Base-by-base conservation (phyloP, 2,113 vertebrate genomes). In the Cervus canadensis region DNA sequence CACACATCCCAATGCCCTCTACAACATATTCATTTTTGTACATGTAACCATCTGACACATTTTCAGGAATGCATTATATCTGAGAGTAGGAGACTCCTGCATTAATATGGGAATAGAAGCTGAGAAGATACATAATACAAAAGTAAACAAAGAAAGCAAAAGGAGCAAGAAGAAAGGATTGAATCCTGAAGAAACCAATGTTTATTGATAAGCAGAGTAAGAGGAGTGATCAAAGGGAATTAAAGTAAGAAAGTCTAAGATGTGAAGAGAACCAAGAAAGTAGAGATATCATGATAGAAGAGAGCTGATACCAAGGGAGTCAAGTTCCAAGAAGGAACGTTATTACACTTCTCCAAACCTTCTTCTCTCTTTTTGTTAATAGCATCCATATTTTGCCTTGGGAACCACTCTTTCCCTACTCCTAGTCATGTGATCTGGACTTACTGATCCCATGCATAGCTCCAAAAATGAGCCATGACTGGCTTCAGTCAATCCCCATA, bases 61-160 rank as follows among this genome's bases (percentile, higher is more conserved):
- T 96, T 95, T 97, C 79, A 87, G 45, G 57, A 91, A 79, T 10
- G 89, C 60, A 62, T 83, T 91, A 89, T 43, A 43, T 84, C 45
- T 94, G 19, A 94, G 43, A 90, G 28, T 45, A 56, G 43, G 62
- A 71, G 19, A 89, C 21, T n/a, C 71, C 7, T 82, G 13, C 45
- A 57, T 93, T 84, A 40, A 84, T n/a, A 59, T 71, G 21, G 23
- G 15, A 87, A 30, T 2, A 90, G n/a, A 71, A 60, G 33, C 19
- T 93, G 16, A 71, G 84, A 85, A 71, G 87, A 90, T 54, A 91
- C 5, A 79, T 28, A 81, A 59, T 17, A 48, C 45, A 64, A 71
- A 78, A 87, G 56, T 26, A 93, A 78, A 30, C 50, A 67, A 67
- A 50, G 17, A 93, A 82, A 91, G 33, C 11, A 88, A 86, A 92